Evolutionary conservation across 2,888 invertebrate genomes (phyloP).

Genomic region (Nemotelus nigrinus): DNA sequence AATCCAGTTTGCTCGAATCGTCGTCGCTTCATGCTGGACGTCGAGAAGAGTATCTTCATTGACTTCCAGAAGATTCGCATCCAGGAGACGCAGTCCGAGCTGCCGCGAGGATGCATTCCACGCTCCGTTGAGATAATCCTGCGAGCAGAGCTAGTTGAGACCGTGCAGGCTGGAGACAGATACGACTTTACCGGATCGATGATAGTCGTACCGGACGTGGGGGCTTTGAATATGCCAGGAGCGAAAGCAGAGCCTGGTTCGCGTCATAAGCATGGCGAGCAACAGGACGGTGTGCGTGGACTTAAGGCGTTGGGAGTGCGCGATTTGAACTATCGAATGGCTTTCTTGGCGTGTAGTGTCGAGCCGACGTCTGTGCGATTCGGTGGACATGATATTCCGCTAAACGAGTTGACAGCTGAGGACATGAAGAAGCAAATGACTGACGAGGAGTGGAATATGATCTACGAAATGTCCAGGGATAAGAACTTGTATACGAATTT

Average conservation of each 20-base stretch:
- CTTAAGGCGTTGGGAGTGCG: constrained; percentile 83
- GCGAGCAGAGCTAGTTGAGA: constrained; percentile 95
- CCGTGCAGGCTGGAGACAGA: constrained; percentile 79
- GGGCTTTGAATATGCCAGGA: constrained; percentile 85
- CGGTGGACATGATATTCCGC: constrained; percentile 83
- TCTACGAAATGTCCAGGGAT: constrained; percentile 97
- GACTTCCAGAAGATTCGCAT: constrained; percentile 98
- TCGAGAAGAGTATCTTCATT: constrained; percentile 93
- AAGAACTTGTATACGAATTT: constrained; percentile 89
- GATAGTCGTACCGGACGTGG: constrained; percentile 97
- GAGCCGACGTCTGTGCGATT: constrained; percentile 87
- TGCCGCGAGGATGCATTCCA: constrained; percentile 96
- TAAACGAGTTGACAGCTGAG: constrained; percentile 91
- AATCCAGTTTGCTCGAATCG: constrained; percentile 97
- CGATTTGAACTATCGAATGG: constrained; percentile 84
- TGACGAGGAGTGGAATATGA: constrained; percentile 91
- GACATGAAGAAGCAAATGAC: constrained; percentile 95
- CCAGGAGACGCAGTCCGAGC: constrained; percentile 96
- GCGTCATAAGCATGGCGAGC: constrained; percentile 76
- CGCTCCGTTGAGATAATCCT: constrained; percentile 94
- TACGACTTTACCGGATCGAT: constrained; percentile 96
- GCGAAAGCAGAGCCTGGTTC: constrained; percentile 84
- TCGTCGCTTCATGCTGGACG: constrained; percentile 87
- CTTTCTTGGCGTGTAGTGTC: constrained; percentile 94
- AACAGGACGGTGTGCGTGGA: constrained; percentile 88